These are phyloP conservation scores for Drosophila rufa DNA, from an alignment of 1,140 invertebrate genomes.

Conservation along the genomic window DNA sequence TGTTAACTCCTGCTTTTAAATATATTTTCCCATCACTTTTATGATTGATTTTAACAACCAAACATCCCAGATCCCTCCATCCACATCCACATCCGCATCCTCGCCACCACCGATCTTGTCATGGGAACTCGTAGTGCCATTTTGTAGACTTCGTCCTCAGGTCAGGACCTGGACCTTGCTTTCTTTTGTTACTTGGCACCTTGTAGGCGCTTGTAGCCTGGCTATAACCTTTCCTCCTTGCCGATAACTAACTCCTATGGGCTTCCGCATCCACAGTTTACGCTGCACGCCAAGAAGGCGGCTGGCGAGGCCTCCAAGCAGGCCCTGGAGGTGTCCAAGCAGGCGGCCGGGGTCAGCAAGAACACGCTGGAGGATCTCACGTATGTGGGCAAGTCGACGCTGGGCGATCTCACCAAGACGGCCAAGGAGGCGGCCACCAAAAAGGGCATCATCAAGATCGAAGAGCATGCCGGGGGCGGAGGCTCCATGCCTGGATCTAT, in stretches of 20 bases:
- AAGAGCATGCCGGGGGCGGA: constrained; percentile 44
- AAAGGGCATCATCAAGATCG: constrained; percentile 91
- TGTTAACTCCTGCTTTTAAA: neutral
- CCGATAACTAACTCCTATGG: neutral
- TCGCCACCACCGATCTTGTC: constrained; percentile 1
- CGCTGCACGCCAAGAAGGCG: constrained; percentile 94
- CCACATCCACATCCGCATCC: constrained; percentile 27
- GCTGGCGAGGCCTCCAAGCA: constrained; percentile 94
- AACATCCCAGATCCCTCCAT: neutral
- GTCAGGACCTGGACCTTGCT: constrained; percentile 1
- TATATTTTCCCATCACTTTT: neutral
- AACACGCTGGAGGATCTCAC: constrained; percentile 95
- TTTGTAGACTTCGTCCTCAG: constrained; percentile 1
- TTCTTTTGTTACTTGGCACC: constrained; percentile 16
- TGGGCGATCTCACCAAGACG: constrained; percentile 95
- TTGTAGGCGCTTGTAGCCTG: constrained; percentile 17
- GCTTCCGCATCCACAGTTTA: constrained; percentile 87
- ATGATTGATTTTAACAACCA: neutral
- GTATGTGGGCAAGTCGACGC: constrained; percentile 93
- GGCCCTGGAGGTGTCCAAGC: constrained; percentile 94
- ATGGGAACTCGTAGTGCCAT: constrained; percentile 22
- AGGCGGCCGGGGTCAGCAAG: constrained; percentile 93
- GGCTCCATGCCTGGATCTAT: constrained; percentile 20
- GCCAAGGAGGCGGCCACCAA: constrained; percentile 94
- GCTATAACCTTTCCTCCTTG: neutral